Conservation (phyloP, 2,113 vertebrate species). For the Antechinus stuartii region DNA sequence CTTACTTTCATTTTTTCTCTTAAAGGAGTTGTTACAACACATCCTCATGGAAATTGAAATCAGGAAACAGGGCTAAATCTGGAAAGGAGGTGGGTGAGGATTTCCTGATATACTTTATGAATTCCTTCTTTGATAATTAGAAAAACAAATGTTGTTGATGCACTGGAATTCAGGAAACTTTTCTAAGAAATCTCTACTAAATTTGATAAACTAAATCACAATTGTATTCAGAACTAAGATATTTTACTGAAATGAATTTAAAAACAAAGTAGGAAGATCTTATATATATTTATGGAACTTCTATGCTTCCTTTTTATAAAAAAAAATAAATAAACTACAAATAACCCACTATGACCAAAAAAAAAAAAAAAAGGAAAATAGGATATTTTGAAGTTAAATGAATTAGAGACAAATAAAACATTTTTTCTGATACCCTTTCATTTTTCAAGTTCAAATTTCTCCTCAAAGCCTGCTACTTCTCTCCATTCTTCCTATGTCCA, state of each 20-base stretch:
- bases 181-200: constrained; percentile 39
- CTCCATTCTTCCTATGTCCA: neutral
- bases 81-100: neutral
- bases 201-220: constrained; percentile 59
- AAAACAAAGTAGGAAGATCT: constrained; percentile 49
- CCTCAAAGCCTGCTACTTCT: neutral
- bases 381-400: neutral
- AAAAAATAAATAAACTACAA: constrained; percentile 6
- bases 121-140: constrained; percentile 37
- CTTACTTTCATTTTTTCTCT: constrained; percentile 23
- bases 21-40: neutral
- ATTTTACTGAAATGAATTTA: constrained; percentile 53
- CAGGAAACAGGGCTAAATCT: constrained; percentile 23
- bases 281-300: neutral
- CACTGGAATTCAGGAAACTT: constrained; percentile 49
- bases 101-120: constrained; percentile 20
- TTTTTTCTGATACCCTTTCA: neutral
- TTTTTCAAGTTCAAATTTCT: neutral
- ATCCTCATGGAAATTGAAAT: constrained; percentile 28
- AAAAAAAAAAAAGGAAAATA: neutral
- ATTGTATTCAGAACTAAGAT: constrained; percentile 49
- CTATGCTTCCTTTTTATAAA: neutral
- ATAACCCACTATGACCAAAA: neutral
- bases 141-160: constrained; percentile 47
- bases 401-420: neutral